A percentile compares a stretch with the other conserved stretches of the same genome.
Evolutionary conservation across 1,140 invertebrate genomes (phyloP).

Genomic region (Muscidifurax raptorellus): DNA sequence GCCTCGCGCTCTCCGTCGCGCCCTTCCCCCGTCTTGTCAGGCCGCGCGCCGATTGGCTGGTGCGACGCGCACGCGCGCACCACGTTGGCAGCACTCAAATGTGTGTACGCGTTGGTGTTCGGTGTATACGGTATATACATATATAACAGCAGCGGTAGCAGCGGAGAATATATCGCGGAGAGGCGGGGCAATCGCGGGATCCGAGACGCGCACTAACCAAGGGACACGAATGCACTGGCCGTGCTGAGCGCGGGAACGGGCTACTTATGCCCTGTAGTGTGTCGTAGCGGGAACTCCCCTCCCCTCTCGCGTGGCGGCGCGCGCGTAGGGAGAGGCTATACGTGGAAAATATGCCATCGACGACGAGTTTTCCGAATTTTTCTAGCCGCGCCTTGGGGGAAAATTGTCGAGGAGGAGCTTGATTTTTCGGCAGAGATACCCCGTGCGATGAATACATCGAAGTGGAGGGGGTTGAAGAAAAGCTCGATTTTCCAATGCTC

Average conservation of each 20-base stretch:
- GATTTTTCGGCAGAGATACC: not conserved
- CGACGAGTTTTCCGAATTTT: conserved; percentile 35
- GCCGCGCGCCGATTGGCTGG: conserved; percentile 14
- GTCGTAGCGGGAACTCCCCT: not conserved
- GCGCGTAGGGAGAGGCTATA: conserved; percentile 33
- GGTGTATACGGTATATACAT: not conserved
- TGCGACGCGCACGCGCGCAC: not conserved
- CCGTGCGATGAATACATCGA: not conserved
- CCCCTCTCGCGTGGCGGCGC: not conserved
- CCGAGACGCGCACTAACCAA: conserved; percentile 36
- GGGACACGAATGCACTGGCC: conserved; percentile 63
- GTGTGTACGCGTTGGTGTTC: not conserved
- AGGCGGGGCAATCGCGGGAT: not conserved
- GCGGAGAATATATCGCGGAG: not conserved
- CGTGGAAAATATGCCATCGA: conserved; percentile 18
- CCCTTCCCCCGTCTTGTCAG: not conserved
- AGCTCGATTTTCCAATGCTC: not conserved
- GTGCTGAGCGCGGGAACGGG: conserved; percentile 61
- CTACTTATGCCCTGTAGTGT: conserved; percentile 64
- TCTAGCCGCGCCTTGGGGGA: not conserved
- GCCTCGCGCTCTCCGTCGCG: conserved; percentile 48
- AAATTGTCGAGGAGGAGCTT: not conserved
- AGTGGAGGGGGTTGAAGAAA: not conserved
- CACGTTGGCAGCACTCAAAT: conserved; percentile 18
- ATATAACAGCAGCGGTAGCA: not conserved